Percentiles rank a stretch among this genome's conserved stretches.
These are phyloP conservation scores for Lucifuga dentata DNA, from an alignment of 2,113 vertebrate genomes.

Conservation along the genomic window DNA sequence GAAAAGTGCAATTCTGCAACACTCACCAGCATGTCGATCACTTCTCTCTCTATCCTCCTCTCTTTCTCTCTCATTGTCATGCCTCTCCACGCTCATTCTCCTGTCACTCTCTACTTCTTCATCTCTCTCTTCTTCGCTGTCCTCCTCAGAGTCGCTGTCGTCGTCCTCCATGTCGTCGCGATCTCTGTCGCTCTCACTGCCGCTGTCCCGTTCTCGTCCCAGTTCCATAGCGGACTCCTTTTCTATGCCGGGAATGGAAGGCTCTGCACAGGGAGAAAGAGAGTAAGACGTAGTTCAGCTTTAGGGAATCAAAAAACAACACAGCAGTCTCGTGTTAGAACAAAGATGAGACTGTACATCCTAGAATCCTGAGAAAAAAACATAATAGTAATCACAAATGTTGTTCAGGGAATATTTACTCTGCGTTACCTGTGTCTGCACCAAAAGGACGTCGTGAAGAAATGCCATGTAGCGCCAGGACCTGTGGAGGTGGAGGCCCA, in stretches of 20 bases:
- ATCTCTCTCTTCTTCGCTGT: slow-evolving; percentile 89
- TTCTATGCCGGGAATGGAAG: slow-evolving; percentile 68
- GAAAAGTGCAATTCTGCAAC: neutral
- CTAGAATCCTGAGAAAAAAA: no score
- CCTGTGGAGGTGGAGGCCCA: slow-evolving; percentile 93
- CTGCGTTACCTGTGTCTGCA: slow-evolving; percentile 83
- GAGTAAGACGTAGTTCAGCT: neutral
- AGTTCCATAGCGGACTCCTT: slow-evolving; percentile 82
- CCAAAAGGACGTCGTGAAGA: slow-evolving; percentile 84
- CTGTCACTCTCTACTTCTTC: slow-evolving; percentile 65
- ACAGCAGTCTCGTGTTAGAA: neutral
- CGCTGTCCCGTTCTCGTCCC: slow-evolving; percentile 88
- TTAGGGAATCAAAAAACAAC: neutral
- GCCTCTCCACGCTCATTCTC: slow-evolving; percentile 60
- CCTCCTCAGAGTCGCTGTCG: slow-evolving; percentile 88
- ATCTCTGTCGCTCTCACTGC: slow-evolving; percentile 91
- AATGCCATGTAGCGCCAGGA: slow-evolving; percentile 90
- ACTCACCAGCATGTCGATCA: slow-evolving; percentile 67
- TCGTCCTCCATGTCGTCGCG: slow-evolving; percentile 84
- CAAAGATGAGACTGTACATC: neutral
- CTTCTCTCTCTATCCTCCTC: slow-evolving; percentile 60
- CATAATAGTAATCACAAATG: neutral
- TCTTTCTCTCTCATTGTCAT: slow-evolving; percentile 67
- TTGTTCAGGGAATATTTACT: neutral
- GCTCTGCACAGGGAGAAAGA: slow-evolving; percentile 42